A percentile compares a stretch with the other conserved stretches of the same genome.
These are phyloP conservation scores for Crocodylus rhombifer DNA, from an alignment of 2,797 vertebrate genomes.

Conservation along the genomic window DNA sequence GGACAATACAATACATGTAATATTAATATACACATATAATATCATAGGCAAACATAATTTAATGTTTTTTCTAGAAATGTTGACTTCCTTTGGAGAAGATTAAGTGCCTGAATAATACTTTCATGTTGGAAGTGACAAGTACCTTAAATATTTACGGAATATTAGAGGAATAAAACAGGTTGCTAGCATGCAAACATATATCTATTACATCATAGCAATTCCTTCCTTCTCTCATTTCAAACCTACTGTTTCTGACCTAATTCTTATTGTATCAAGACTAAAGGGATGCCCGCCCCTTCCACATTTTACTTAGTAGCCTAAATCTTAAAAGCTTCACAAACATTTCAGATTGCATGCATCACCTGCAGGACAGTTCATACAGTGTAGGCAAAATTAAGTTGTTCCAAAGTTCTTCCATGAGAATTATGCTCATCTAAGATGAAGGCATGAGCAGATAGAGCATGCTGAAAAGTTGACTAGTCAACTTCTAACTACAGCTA, in stretches of 20 bases:
- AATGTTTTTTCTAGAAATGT: slow-evolving; percentile 48
- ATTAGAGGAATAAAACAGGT: slow-evolving; percentile 49
- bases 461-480: neutral
- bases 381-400: neutral
- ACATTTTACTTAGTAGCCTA: slow-evolving; percentile 71
- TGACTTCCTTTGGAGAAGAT: slow-evolving; percentile 51
- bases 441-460: neutral
- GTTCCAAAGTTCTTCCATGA: slow-evolving; percentile 9
- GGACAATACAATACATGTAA: slow-evolving; percentile 8
- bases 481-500: slow-evolving; percentile 5
- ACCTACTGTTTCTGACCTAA: slow-evolving; percentile 42
- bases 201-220: slow-evolving; percentile 7
- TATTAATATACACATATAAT: slow-evolving; percentile 60
- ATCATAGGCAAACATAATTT: slow-evolving; percentile 68
- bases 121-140: slow-evolving; percentile 43
- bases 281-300: slow-evolving; percentile 29
- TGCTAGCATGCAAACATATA: neutral
- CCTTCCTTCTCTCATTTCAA: slow-evolving; percentile 42
- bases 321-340: slow-evolving; percentile 67
- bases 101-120: slow-evolving; percentile 56
- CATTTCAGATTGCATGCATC: slow-evolving; percentile 59
- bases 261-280: slow-evolving; percentile 54
- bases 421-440: slow-evolving; percentile 22
- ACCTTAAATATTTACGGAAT: slow-evolving; percentile 66
- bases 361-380: slow-evolving; percentile 58